Evolutionary conservation across 2,888 invertebrate species (phyloP).

Genomic region (Mechanitis mazaeus): DNA sequence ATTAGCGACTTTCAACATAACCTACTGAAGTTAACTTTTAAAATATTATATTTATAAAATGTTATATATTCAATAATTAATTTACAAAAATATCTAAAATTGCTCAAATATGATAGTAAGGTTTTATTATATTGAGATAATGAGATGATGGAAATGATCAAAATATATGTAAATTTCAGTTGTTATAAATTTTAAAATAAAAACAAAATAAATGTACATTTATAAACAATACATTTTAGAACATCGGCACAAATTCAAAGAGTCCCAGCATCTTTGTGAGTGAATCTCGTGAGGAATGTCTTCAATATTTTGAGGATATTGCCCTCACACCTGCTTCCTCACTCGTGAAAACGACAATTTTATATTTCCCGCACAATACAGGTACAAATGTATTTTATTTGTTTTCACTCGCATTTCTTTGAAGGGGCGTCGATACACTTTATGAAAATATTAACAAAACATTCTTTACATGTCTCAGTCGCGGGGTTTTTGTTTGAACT

Average conservation of each 20-base stretch:
- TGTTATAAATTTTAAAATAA: no score
- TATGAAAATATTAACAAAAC: conserved; percentile 29
- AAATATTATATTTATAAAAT: no score
- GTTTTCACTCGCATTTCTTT: conserved; percentile 37
- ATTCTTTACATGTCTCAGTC: conserved; percentile 17
- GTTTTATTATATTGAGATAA: no score
- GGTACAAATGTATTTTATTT: conserved; percentile 46
- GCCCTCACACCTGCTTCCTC: conserved; percentile 58
- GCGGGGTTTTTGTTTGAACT: conserved; percentile 1
- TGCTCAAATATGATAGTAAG: no score
- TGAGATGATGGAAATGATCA: no score
- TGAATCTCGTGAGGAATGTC: conserved; percentile 41
- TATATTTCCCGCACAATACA: conserved; percentile 52
- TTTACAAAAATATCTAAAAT: no score
- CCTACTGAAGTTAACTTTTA: no score
- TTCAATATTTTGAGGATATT: conserved; percentile 51
- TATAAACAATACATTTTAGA: conserved; percentile 1
- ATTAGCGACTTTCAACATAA: conserved; percentile 22
- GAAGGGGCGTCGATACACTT: conserved; percentile 36
- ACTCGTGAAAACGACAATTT: conserved; percentile 70
- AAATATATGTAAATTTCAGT: no score
- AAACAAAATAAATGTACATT: no score
- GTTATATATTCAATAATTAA: no score
- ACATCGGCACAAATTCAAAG: conserved; percentile 18
- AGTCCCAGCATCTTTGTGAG: conserved; percentile 13